A percentile compares a stretch with the other conserved stretches of the same genome.
These are phyloP conservation scores for Ectemnius cavifrons DNA, from an alignment of 2,888 invertebrate genomes.

Conservation along the genomic window DNA sequence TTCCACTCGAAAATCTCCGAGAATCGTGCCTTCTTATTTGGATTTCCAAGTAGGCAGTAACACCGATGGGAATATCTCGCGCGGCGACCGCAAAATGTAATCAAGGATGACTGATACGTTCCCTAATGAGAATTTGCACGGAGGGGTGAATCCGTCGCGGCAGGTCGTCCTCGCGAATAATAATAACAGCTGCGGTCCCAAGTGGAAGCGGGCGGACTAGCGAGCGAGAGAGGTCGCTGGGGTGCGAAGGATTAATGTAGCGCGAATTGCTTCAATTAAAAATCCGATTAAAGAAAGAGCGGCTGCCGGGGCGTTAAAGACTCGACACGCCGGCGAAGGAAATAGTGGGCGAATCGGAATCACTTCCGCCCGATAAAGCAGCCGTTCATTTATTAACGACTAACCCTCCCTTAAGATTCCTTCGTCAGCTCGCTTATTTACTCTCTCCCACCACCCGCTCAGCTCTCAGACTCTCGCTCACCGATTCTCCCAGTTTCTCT, in stretches of 20 bases:
- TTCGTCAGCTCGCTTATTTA: conserved; percentile 40
- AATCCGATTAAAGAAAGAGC: conserved; percentile 75
- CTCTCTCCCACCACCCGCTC: conserved; percentile 12
- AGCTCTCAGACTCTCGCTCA: background rate
- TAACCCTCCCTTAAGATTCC: conserved; percentile 54
- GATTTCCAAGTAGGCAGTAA: background rate
- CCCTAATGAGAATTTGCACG: conserved; percentile 45
- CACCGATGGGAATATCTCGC: background rate
- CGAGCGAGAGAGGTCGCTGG: conserved; percentile 16
- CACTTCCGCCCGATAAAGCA: conserved; percentile 76
- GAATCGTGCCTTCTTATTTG: background rate
- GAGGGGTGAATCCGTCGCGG: conserved; percentile 14
- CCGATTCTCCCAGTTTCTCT: conserved; percentile 19
- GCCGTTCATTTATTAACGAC: conserved; percentile 75
- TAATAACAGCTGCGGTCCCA: conserved; percentile 54
- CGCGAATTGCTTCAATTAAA: conserved; percentile 75
- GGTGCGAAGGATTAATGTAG: conserved; percentile 69
- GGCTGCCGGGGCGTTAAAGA: conserved; percentile 63
- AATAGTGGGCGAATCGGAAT: conserved; percentile 72
- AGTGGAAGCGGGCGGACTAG: conserved; percentile 31
- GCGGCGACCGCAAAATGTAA: conserved; percentile 35
- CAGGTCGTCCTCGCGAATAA: conserved; percentile 43
- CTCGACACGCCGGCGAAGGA: conserved; percentile 67
- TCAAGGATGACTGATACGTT: conserved; percentile 37
- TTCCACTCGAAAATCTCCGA: no score